Evolutionary conservation across 2,113 vertebrate genomes (phyloP), one percentile per base, ranked within the genome.

Genomic region (Barnardius zonarius): DNA sequence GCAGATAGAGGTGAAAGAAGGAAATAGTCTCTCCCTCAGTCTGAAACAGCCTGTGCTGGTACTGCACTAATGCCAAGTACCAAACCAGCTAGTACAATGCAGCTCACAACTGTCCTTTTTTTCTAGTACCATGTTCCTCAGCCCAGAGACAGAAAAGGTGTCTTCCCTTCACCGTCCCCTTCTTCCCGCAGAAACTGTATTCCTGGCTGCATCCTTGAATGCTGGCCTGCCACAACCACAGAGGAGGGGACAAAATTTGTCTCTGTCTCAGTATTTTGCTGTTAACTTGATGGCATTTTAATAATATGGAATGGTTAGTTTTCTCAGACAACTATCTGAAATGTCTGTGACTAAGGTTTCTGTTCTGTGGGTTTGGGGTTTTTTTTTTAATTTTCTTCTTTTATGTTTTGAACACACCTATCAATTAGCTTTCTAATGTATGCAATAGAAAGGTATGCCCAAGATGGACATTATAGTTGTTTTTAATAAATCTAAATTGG

Each of bases 261-360:
- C 54, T 83, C 79, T 78, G 55, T 88, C 66, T 92, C 90, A 79
- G 80, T 48, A 88, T 78, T 93, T 83, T 84, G 80, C 48, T 14
- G 0, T 88, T 73, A 93, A 93, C 95, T 76, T 79, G 35, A 92
- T 83, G 87, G 82, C 22, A 89, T 92, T 91, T 93, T 94, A 96
- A 93, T 90, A 81, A 88, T n/a, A 96, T 14, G 57, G 80, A 94
- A 69, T 35, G 69, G 83, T 94, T 90, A 84, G 57, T 27, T 80
- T 88, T 25, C 64, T 81, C 59, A 95, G 52, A 79, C 69, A 64
- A 27, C 52, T 80, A 84, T 79, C 66, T 89, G 67, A 93, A 92
- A 91, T 67, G 66, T 5, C 68, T 70, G 54, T 72, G 86, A 92
- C 51, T 95, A 86, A 64, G 33, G 30, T 23, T 73, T 86, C 54